Conservation (phyloP, 2,888 invertebrate species). For the Melitaea athalia region DNA sequence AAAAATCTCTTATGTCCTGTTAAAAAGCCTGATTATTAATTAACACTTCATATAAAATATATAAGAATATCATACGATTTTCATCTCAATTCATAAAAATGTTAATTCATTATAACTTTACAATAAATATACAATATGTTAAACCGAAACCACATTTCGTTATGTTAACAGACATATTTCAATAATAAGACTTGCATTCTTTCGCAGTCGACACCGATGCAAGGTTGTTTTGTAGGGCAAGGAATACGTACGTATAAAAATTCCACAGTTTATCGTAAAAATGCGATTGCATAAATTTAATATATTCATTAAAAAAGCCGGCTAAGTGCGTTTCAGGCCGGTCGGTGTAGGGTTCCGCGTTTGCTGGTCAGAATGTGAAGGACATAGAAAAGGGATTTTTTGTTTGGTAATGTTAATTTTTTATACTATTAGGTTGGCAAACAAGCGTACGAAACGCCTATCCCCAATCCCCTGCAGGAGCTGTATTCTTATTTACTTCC, state of each 20-base stretch:
- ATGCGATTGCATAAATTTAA: conserved; percentile 23
- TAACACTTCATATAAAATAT: too few species aligned
- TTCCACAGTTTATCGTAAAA: conserved; percentile 23
- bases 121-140: neutral
- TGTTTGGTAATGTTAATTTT: neutral
- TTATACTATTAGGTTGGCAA: too few species aligned
- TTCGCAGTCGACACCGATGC: conserved; percentile 17
- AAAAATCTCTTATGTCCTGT: too few species aligned
- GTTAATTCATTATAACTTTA: neutral
- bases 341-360: too few species aligned
- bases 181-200: conserved; percentile 10
- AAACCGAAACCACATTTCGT: conserved; percentile 1
- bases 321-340: neutral
- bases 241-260: conserved; percentile 20
- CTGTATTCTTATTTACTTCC: too few species aligned
- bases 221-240: conserved; percentile 26
- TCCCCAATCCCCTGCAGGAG: too few species aligned
- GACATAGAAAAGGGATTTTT: too few species aligned
- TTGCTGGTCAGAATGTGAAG: too few species aligned
- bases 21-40: too few species aligned
- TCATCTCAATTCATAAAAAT: neutral
- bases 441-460: too few species aligned
- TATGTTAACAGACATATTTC: neutral
- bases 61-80: neutral
- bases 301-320: conserved; percentile 6